phyloP scores from a whole-genome alignment of 2,888 invertebrate genomes.

The Drosophila monieri region DNA sequence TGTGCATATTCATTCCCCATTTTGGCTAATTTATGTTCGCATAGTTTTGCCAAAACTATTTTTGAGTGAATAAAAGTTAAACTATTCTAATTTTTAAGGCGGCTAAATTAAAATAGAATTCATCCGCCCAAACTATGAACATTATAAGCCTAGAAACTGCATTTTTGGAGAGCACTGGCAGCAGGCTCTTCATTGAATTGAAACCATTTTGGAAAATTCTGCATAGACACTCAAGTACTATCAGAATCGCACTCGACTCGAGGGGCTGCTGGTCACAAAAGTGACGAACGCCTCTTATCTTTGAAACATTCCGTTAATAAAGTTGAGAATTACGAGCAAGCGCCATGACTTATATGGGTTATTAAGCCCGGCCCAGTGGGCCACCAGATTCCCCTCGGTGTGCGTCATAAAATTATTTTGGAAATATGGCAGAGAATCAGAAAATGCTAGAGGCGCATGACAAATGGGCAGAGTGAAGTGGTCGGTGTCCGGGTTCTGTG shows the following conservation, averaged over 20 bases:
- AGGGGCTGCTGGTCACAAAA: slow-evolving; percentile 32
- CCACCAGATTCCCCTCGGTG: slow-evolving; percentile 3
- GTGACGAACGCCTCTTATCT: slow-evolving; percentile 31
- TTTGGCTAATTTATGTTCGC: not conserved
- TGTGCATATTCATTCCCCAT: slow-evolving; percentile 4
- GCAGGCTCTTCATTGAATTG: not conserved
- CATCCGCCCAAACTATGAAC: not conserved
- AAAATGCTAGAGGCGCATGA: slow-evolving; percentile 45
- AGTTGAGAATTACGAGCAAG: slow-evolving; percentile 54
- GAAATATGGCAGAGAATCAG: slow-evolving; percentile 69
- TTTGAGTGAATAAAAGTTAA: not conserved
- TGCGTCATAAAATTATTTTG: slow-evolving; percentile 63
- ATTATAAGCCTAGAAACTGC: not conserved
- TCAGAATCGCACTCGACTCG: slow-evolving; percentile 41
- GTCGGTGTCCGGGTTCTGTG: slow-evolving; percentile 2
- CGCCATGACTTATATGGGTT: slow-evolving; percentile 48
- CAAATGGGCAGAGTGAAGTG: slow-evolving; percentile 57
- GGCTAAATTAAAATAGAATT: not conserved
- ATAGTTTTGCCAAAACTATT: not conserved
- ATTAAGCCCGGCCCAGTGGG: slow-evolving; percentile 37
- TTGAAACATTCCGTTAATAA: slow-evolving; percentile 61
- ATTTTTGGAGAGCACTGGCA: too few relatives aligned
- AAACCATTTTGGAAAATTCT: slow-evolving; percentile 2
- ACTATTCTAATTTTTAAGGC: not conserved
- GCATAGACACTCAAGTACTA: slow-evolving; percentile 19